Base-by-base conservation (phyloP, 2,888 invertebrate species). In the Seira musarum region DNA sequence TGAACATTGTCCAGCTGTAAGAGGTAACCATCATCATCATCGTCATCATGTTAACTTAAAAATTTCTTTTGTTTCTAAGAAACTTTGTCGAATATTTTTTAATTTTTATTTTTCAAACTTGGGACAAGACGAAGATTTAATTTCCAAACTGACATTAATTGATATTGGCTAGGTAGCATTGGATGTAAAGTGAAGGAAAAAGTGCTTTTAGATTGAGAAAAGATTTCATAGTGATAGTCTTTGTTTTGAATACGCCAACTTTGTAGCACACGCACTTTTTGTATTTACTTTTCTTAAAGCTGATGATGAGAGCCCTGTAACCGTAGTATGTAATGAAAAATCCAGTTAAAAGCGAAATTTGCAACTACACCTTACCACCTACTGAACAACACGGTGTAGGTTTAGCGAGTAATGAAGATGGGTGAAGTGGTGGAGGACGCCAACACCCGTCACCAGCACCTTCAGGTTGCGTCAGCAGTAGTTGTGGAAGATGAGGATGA, bases 381-480 rank as follows among this genome's bases (percentile, higher is more conserved):
- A 75, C 68, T 68, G n/a, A 40, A 67, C 46, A 46, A 24, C 63
- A 75, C 68, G 25, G 60, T 68, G 75, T 57, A 75, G 75, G 75
- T 35, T 21, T 49, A 46, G 40, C 75, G 68, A 67, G 75, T 63
- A 75, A 75, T 35, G 76, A 69, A 69, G 76, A 76, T 76, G 76
- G 76, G 76, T 76, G 76, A 76, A 76, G 76, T 76, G 76, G 76
- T 63, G 49, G 76, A 69, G 24, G 76, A 69, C 25, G 64, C 15
- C 1, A 72, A 30, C 22, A 46, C 49, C 21, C 15, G n/a, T 22
- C 57, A 19, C 21, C 61, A 68, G 63, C 30, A 74, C 21, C 40
- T 60, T n/a, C 66, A 74, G 66, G 66, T 74, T 66, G 67, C 74
- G 49, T 13, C 40, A 19, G 46, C 75, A 35, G 40, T 60, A 13